Evolutionary conservation across 2,888 invertebrate species (phyloP).

Genomic region (Aricia artaxerxes): DNA sequence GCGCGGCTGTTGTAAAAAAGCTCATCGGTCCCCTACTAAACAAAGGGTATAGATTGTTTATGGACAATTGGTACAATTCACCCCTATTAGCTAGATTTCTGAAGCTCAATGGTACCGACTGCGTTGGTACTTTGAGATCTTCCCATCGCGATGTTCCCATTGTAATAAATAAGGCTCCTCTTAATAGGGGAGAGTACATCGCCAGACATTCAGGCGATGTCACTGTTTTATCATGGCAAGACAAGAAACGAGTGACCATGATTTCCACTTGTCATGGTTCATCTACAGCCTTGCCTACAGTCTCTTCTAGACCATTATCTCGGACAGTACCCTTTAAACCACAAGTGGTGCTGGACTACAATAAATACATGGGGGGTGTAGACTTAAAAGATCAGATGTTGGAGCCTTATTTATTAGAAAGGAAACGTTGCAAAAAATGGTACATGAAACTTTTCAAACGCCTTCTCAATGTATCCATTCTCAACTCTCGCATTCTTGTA

Average conservation of each 20-base stretch:
- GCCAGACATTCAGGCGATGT: not conserved
- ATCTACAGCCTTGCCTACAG: not conserved
- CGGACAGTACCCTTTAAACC: not conserved
- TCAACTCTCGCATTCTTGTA: constrained; percentile 31
- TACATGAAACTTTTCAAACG: constrained; percentile 36
- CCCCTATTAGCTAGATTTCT: constrained; percentile 27
- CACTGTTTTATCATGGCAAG: not conserved
- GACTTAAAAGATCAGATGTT: constrained; percentile 32
- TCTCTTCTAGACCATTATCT: not conserved
- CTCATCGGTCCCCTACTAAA: no score
- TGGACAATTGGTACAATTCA: constrained; percentile 38
- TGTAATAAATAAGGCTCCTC: not conserved
- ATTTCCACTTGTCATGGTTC: constrained; percentile 21
- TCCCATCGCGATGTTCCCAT: no score
- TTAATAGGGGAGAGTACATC: not conserved
- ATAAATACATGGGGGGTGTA: no score
- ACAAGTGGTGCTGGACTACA: no score
- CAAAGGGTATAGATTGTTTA: not conserved
- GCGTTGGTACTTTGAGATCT: no score
- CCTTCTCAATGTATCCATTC: constrained; percentile 16
- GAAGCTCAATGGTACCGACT: no score
- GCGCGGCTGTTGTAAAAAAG: no score
- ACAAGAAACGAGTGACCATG: no score
- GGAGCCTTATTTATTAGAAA: constrained; percentile 38
- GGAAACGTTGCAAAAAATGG: constrained; percentile 39